Evolutionary conservation across 2,113 vertebrate genomes (phyloP).

Genomic region (Thalassoma bifasciatum): DNA sequence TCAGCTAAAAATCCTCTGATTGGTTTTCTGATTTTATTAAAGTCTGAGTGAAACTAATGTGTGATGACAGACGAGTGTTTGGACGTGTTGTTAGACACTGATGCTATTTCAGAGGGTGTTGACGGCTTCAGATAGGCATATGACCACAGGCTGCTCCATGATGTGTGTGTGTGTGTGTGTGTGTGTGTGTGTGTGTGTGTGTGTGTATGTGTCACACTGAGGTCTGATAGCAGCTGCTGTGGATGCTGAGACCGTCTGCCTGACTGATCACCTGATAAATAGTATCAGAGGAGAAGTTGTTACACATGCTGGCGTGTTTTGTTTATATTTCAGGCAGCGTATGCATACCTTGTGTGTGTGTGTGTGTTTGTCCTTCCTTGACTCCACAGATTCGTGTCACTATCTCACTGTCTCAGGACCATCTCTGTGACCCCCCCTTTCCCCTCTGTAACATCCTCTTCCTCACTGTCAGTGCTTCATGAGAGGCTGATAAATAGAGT

Average conservation of each 20-base stretch:
- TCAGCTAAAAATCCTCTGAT: too few relatives aligned
- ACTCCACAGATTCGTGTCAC: not conserved
- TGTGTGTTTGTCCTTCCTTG: not conserved
- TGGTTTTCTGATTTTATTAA: too few relatives aligned
- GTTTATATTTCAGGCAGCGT: not conserved
- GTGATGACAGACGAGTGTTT: not conserved
- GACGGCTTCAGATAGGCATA: slow-evolving; percentile 1
- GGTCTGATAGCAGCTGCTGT: not conserved
- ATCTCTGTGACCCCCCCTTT: not conserved
- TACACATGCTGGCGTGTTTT: not conserved
- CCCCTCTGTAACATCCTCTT: slow-evolving; percentile 11
- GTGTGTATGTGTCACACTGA: slow-evolving; percentile 5
- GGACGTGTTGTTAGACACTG: not conserved
- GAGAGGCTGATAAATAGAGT: slow-evolving; percentile 10
- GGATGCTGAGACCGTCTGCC: not conserved
- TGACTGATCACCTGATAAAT: not conserved
- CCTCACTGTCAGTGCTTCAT: not conserved
- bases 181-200: slow-evolving; percentile 8
- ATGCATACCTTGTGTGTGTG: not conserved
- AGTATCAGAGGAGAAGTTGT: too few relatives aligned
- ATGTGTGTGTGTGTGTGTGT: slow-evolving; percentile 5
- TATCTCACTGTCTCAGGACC: not conserved
- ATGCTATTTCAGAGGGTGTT: slow-evolving; percentile 1
- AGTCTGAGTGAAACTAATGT: too few relatives aligned
- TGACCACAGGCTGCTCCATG: not conserved